Conservation (phyloP, 2,888 invertebrate genomes). For the Conus canariensis region DNA sequence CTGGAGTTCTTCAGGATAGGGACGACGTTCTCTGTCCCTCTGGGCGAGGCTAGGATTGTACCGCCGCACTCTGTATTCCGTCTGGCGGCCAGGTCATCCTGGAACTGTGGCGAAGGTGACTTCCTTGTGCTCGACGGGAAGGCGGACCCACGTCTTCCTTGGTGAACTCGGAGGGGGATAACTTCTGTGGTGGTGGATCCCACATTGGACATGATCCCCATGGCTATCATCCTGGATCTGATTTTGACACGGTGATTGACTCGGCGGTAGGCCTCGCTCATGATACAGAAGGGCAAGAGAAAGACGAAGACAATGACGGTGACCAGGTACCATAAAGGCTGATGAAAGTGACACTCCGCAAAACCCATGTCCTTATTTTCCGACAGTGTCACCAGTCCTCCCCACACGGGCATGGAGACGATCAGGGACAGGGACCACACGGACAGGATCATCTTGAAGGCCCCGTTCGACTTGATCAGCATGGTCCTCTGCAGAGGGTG, state of each 20-base stretch:
- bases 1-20: too few species aligned
- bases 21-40: too few species aligned
- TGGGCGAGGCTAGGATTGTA: too few species aligned
- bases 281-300: neutral
- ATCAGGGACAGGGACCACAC: neutral
- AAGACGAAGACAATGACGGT: neutral
- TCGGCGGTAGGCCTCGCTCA: neutral
- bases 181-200: neutral
- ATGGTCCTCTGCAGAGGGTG: neutral
- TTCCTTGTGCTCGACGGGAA: too few species aligned
- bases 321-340: neutral
- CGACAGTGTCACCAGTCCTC: neutral
- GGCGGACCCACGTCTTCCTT: neutral
- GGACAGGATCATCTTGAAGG: neutral
- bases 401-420: neutral
- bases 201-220: neutral
- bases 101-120: too few species aligned
- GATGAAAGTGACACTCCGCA: neutral
- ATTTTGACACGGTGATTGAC: neutral
- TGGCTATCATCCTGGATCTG: neutral
- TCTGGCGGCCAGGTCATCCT: too few species aligned
- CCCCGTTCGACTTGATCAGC: neutral
- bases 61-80: too few species aligned
- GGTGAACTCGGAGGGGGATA: neutral
- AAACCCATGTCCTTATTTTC: neutral